Evolutionary conservation across 2,797 vertebrate species (phyloP).

Genomic region (Sparus aurata): DNA sequence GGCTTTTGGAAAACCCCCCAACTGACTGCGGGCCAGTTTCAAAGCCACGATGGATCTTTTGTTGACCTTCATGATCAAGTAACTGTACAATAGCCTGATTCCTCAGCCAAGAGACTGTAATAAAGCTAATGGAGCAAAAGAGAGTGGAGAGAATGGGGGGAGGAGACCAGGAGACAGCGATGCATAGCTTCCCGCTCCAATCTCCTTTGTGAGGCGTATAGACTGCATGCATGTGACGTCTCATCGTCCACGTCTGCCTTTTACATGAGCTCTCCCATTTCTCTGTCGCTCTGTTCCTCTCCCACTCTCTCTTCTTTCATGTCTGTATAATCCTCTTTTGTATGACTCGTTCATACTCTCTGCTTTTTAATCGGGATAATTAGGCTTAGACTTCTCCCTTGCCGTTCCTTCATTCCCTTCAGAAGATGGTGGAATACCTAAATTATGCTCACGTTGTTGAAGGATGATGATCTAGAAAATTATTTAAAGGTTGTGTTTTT

Average conservation of each 20-base stretch:
- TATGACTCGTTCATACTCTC: slow-evolving; percentile 65
- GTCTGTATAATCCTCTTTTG: slow-evolving; percentile 73
- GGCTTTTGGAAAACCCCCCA: slow-evolving; percentile 12
- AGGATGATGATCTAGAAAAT: slow-evolving; percentile 34
- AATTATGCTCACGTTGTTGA: slow-evolving; percentile 40
- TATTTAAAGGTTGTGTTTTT: slow-evolving; percentile 43
- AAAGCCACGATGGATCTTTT: slow-evolving; percentile 31
- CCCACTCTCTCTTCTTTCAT: slow-evolving; percentile 56
- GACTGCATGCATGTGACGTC: slow-evolving; percentile 27
- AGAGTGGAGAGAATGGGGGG: slow-evolving; percentile 30
- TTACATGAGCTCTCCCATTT: slow-evolving; percentile 27
- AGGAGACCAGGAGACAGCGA: slow-evolving; percentile 38
- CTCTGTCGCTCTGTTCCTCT: slow-evolving; percentile 29
- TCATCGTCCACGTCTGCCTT: slow-evolving; percentile 35
- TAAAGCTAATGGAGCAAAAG: slow-evolving; percentile 72
- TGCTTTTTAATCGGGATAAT: slow-evolving; percentile 75
- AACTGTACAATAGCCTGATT: slow-evolving; percentile 40
- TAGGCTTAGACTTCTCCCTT: slow-evolving; percentile 61
- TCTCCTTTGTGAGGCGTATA: slow-evolving; percentile 18
- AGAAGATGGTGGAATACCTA: slow-evolving; percentile 47
- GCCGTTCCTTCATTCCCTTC: slow-evolving; percentile 22
- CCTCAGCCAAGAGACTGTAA: slow-evolving; percentile 58
- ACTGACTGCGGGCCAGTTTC: slow-evolving; percentile 17
- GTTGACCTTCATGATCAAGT: slow-evolving; percentile 71
- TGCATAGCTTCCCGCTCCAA: slow-evolving; percentile 37